Percentiles rank a stretch among this genome's conserved stretches.
Conservation (phyloP, 2,888 invertebrate species). For the Cybosia mesomella region DNA sequence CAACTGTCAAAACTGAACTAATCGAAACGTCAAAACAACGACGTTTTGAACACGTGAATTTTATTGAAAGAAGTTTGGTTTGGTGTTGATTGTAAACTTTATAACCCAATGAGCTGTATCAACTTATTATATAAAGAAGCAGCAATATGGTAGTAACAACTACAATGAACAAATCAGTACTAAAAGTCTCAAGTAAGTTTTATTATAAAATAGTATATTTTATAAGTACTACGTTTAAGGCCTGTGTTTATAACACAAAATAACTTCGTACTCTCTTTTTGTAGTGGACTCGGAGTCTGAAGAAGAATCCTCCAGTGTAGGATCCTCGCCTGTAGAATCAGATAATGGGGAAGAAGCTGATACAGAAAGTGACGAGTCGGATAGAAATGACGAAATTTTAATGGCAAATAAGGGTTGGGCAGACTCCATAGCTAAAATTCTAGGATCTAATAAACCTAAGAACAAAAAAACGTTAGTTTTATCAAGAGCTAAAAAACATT, state of each 20-base stretch:
- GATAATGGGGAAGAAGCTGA: slow-evolving; percentile 51
- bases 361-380: slow-evolving; percentile 53
- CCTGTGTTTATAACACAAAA: too few species aligned
- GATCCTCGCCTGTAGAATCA: slow-evolving; percentile 13
- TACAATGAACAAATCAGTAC: slow-evolving; percentile 67
- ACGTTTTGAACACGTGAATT: slow-evolving; percentile 11
- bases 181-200: slow-evolving; percentile 71
- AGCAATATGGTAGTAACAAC: slow-evolving; percentile 64
- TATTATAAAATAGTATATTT: neutral
- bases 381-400: slow-evolving; percentile 55
- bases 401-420: slow-evolving; percentile 92
- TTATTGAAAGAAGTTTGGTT: too few species aligned
- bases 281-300: slow-evolving; percentile 19
- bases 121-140: slow-evolving; percentile 11
- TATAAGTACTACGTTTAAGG: neutral
- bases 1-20: too few species aligned
- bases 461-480: slow-evolving; percentile 91
- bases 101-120: too few species aligned
- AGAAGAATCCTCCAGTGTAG: slow-evolving; percentile 17
- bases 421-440: slow-evolving; percentile 93
- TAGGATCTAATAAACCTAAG: slow-evolving; percentile 91
- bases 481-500: slow-evolving; percentile 92
- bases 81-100: too few species aligned
- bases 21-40: neutral
- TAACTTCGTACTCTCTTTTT: neutral